These are phyloP conservation scores for Dipodomys stephensi DNA, from an alignment of 2,113 vertebrate genomes.

Conservation along the genomic window DNA sequence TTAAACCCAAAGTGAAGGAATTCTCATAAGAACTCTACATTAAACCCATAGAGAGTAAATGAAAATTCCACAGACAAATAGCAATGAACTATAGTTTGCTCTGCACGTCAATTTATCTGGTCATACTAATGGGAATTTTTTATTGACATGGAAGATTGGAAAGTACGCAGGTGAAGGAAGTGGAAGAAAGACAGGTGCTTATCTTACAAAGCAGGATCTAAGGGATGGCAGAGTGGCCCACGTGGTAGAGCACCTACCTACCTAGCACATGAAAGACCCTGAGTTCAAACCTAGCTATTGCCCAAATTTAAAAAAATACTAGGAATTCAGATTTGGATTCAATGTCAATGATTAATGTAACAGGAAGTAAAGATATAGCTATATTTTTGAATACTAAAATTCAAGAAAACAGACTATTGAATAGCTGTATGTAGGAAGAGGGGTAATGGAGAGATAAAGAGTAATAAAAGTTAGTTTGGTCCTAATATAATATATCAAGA, in stretches of 20 bases:
- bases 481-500: background rate
- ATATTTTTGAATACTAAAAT: constrained; percentile 14
- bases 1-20: background rate
- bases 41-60: background rate
- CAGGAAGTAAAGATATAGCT: constrained; percentile 11
- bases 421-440: background rate
- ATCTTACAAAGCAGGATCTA: no score
- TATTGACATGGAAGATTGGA: background rate
- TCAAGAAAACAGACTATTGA: background rate
- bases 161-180: background rate
- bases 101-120: background rate
- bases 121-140: background rate
- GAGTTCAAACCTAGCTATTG: no score
- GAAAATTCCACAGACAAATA: background rate
- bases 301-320: background rate
- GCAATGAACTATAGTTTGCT: background rate
- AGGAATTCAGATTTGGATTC: background rate
- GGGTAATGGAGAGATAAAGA: background rate
- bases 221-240: no score
- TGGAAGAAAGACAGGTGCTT: no score
- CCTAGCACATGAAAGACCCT: no score
- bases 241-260: no score
- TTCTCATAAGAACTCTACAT: background rate
- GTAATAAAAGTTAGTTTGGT: background rate
- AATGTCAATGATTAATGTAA: background rate